Conservation (phyloP, 2,113 vertebrate species). For the Plotosus lineatus region DNA sequence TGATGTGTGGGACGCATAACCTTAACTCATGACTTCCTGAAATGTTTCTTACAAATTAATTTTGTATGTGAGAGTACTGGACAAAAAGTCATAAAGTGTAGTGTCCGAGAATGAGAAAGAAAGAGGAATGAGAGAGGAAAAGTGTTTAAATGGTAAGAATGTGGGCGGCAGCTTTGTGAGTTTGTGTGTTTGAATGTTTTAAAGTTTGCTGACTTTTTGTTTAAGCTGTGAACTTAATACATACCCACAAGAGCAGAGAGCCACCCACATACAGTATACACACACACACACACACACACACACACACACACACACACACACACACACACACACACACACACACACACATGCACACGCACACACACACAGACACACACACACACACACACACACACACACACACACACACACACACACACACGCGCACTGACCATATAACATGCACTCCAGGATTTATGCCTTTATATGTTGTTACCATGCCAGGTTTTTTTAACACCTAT, state of each 20-base stretch:
- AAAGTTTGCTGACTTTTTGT: background rate
- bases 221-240: background rate
- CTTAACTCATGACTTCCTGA: too few species aligned
- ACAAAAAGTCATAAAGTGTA: too few species aligned
- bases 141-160: background rate
- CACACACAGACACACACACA: background rate
- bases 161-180: background rate
- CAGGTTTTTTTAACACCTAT: background rate
- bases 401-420: slow-evolving; percentile 6
- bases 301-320: slow-evolving; percentile 35
- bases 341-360: background rate
- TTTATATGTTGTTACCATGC: background rate
- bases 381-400: slow-evolving; percentile 17
- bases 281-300: slow-evolving; percentile 29
- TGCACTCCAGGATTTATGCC: background rate
- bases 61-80: too few species aligned
- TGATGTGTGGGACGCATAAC: too few species aligned
- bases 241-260: slow-evolving; percentile 12
- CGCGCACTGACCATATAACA: slow-evolving; percentile 3
- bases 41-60: too few species aligned
- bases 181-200: background rate
- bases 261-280: slow-evolving; percentile 19
- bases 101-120: background rate
- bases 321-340: slow-evolving; percentile 31
- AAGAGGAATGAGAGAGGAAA: background rate